A percentile compares a stretch with the other conserved stretches of the same genome.
These are phyloP conservation scores for Drosophila vallismaia DNA, from an alignment of 2,888 invertebrate genomes.

Conservation along the genomic window DNA sequence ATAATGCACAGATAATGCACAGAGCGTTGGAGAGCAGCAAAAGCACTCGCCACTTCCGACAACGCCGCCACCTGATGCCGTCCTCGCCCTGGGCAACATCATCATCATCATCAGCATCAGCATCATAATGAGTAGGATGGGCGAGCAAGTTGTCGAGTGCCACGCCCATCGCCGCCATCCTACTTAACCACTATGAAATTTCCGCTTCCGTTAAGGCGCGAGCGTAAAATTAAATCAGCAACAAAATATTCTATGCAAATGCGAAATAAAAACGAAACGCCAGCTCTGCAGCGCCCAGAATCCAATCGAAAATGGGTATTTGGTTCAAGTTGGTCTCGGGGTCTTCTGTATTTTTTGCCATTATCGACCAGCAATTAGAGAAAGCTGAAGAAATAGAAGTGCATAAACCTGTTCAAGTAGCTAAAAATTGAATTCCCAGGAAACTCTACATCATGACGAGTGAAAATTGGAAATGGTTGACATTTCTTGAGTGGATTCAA, in stretches of 20 bases:
- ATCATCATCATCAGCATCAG: slow-evolving; percentile 7
- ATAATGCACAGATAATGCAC: slow-evolving; percentile 59
- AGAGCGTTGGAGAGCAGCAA: slow-evolving; percentile 43
- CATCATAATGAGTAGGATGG: too few species aligned
- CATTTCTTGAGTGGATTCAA: slow-evolving; percentile 13
- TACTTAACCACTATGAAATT: slow-evolving; percentile 52
- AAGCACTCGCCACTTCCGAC: slow-evolving; percentile 66
- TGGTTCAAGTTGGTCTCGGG: slow-evolving; percentile 16
- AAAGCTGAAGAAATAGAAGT: slow-evolving; percentile 48
- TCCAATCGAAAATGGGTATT: slow-evolving; percentile 24
- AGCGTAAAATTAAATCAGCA: slow-evolving; percentile 57
- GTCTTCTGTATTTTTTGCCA: slow-evolving; percentile 15
- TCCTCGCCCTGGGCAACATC: neutral
- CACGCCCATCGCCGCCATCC: slow-evolving; percentile 18
- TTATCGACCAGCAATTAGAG: slow-evolving; percentile 66
- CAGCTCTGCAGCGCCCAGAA: neutral
- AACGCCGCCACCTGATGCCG: slow-evolving; percentile 44
- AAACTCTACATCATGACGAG: slow-evolving; percentile 3
- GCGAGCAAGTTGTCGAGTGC: slow-evolving; percentile 2
- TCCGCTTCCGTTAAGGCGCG: slow-evolving; percentile 53
- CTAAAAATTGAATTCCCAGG: slow-evolving; percentile 37
- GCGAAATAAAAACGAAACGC: slow-evolving; percentile 1
- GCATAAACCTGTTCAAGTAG: slow-evolving; percentile 68
- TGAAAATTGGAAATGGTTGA: slow-evolving; percentile 26
- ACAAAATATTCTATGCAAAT: slow-evolving; percentile 44